A percentile compares a stretch with the other conserved stretches of the same genome.
Evolutionary conservation across 2,888 invertebrate species (phyloP).

Genomic region (Melanchra persicariae): DNA sequence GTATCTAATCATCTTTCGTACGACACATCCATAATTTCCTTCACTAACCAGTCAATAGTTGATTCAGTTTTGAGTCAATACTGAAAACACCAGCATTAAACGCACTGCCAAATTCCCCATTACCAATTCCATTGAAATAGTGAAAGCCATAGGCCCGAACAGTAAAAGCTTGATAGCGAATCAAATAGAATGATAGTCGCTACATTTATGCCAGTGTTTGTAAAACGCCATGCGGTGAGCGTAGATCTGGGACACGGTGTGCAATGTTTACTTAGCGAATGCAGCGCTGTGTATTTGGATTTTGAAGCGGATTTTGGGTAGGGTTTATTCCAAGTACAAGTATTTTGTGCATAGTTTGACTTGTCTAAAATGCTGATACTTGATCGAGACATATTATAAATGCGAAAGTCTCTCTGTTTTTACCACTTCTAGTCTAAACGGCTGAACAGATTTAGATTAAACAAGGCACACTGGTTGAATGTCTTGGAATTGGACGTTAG

Average conservation of each 20-base stretch:
- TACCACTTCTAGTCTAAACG: too few species aligned
- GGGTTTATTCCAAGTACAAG: background rate
- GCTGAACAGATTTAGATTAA: too few species aligned
- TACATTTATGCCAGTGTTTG: slow-evolving; percentile 41
- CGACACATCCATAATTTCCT: too few species aligned
- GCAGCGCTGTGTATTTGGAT: slow-evolving; percentile 33
- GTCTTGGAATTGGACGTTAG: too few species aligned
- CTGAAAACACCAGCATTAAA: background rate
- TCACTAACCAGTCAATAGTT: too few species aligned
- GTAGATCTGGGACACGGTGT: slow-evolving; percentile 55
- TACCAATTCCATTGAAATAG: slow-evolving; percentile 26
- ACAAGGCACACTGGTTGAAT: too few species aligned
- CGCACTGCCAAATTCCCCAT: background rate
- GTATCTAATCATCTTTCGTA: too few species aligned
- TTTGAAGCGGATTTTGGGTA: slow-evolving; percentile 21
- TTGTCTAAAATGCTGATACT: too few species aligned
- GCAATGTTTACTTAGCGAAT: slow-evolving; percentile 38
- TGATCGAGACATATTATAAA: too few species aligned
- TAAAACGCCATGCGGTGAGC: slow-evolving; percentile 61
- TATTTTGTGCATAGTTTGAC: background rate
- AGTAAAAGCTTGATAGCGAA: slow-evolving; percentile 14
- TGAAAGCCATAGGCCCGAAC: background rate
- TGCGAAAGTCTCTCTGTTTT: too few species aligned
- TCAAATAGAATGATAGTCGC: slow-evolving; percentile 46
- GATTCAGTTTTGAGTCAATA: background rate